phyloP scores from a whole-genome alignment of 2,113 vertebrate genomes.

The Puffinus mauretanicus region DNA sequence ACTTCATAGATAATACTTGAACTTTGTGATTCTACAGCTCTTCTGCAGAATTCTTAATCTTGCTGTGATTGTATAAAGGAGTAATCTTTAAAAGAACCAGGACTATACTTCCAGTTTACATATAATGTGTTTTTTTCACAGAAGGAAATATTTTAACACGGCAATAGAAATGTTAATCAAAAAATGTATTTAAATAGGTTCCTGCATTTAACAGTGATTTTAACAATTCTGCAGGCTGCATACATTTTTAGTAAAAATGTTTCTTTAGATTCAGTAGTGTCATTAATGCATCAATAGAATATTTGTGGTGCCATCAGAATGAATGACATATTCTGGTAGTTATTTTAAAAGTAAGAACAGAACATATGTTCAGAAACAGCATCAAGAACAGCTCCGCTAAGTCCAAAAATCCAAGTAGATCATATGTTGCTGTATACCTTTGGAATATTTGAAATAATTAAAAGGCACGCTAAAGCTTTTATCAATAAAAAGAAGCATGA shows the following conservation, averaged over 20 bases:
- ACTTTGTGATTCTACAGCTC: neutral
- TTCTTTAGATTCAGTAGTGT: neutral
- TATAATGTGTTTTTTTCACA: neutral
- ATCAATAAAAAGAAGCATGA: neutral
- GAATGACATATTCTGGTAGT: constrained; percentile 36
- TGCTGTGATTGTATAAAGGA: neutral
- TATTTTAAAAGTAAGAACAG: constrained; percentile 54
- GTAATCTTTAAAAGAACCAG: neutral
- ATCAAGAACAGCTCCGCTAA: constrained; percentile 10
- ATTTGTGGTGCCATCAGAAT: constrained; percentile 17
- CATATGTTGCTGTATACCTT: neutral
- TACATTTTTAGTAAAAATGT: neutral
- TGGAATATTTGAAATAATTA: neutral
- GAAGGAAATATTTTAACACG: neutral
- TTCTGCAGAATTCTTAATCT: neutral
- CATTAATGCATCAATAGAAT: constrained; percentile 40
- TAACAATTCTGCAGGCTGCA: neutral
- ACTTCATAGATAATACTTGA: neutral
- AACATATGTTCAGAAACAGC: constrained; percentile 38
- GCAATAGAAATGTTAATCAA: neutral
- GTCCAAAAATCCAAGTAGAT: constrained; percentile 15
- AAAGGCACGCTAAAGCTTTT: neutral
- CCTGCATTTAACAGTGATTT: neutral
- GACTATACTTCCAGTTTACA: neutral
- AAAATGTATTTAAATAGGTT: neutral